Evolutionary conservation across 1,140 invertebrate genomes (phyloP), one percentile per base, ranked within the genome.

Genomic region (Calephelis virginiensis): DNA sequence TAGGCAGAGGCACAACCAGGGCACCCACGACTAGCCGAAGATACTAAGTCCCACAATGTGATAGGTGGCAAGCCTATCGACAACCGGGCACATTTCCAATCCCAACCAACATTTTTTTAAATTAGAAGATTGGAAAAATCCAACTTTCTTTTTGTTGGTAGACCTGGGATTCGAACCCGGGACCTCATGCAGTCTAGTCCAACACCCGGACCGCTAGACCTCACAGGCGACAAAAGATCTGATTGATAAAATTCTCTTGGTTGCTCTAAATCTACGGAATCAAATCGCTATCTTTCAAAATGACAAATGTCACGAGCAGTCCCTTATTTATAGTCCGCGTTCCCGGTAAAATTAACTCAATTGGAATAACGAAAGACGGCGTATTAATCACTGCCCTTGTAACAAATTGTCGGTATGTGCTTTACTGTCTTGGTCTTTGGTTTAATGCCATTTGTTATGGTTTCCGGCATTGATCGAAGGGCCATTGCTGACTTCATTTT

Each of bases 281-380:
- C 80, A 83, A 77, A 84, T 86, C 70, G 77, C 80, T 81, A 86
- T 85, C 82, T 82, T 80, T 85, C 82, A 85, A 81, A 81, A 83
- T 83, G 82, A 71, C 63, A 69, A 69, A 71, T 61, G 63, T 67
- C 64, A 50, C 28, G 53, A 59, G 64, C 72, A 63, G 64, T 68
- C 67, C 75, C 73, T 82, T 83, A 86, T 86, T 84, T 78, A 85
- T 79, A 56, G 78, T 76, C 68, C 65, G 64, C 73, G 73, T 78
- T 82, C 76, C 65, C 63, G 73, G 75, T 85, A 82, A 86, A 88
- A 88, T 87, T 83, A 87, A 83, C 82, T 86, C 77, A 72, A 86
- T 86, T 79, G 80, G 78, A 79, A 86, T 86, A 84, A 86, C 78
- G 78, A 78, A 86, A 85, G 77, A 76, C 74, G 69, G 17, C 47